These are phyloP conservation scores for Dunckerocampus dactyliophorus DNA, from an alignment of 2,113 vertebrate genomes.

Conservation along the genomic window DNA sequence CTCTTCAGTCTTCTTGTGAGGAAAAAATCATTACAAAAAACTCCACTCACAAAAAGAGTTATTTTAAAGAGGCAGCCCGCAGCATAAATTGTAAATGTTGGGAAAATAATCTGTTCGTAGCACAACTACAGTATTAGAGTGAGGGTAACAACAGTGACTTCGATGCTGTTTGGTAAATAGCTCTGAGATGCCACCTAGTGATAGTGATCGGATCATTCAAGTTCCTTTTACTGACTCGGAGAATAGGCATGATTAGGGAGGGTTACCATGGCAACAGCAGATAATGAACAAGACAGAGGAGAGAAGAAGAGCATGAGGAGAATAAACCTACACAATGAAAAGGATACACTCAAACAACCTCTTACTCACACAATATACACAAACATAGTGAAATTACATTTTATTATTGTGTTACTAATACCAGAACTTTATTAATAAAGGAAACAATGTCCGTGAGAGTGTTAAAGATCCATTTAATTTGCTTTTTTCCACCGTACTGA, in stretches of 20 bases:
- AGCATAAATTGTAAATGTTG: conserved; percentile 3
- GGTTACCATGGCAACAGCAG: conserved; percentile 59
- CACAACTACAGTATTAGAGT: neutral
- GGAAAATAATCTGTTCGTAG: neutral
- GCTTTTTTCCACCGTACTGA: no score
- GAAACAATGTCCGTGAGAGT: neutral
- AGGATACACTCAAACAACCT: conserved; percentile 2
- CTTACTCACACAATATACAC: neutral
- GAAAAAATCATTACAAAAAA: conserved; percentile 24
- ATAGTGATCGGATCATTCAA: conserved; percentile 28
- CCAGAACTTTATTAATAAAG: neutral
- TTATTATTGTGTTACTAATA: neutral
- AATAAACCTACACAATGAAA: conserved; percentile 13
- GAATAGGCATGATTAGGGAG: conserved; percentile 36
- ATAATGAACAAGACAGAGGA: conserved; percentile 14
- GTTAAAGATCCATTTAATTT: no score
- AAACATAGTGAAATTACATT: neutral
- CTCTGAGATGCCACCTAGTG: conserved; percentile 58
- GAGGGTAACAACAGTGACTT: neutral
- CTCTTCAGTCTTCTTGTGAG: conserved; percentile 9
- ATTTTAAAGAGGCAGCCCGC: conserved; percentile 14
- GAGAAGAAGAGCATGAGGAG: conserved; percentile 9
- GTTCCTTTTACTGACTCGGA: conserved; percentile 50
- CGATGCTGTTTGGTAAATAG: conserved; percentile 6
- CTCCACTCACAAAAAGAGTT: conserved; percentile 7